Evolutionary conservation across 2,888 invertebrate genomes (phyloP).

Genomic region (Dorcus parallelipipedus): DNA sequence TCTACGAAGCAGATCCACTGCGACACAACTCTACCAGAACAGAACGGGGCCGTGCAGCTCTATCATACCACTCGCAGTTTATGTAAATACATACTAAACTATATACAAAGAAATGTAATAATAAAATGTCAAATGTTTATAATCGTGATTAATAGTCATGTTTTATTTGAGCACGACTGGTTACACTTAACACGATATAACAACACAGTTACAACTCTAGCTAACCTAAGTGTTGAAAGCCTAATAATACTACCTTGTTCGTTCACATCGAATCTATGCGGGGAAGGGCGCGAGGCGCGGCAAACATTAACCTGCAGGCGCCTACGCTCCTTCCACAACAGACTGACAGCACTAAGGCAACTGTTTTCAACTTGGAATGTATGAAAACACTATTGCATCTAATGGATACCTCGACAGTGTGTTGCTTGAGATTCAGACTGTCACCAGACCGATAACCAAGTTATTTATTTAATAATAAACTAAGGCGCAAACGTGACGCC

Average conservation of each 20-base stretch:
- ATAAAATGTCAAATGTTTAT: constrained; percentile 41
- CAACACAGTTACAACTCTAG: constrained; percentile 52
- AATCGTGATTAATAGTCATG: constrained; percentile 47
- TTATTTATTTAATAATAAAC: constrained; percentile 8
- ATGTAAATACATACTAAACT: constrained; percentile 32
- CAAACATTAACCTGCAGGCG: constrained; percentile 31
- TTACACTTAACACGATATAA: constrained; percentile 51
- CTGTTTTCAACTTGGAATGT: constrained; percentile 50
- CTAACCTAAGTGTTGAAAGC: constrained; percentile 52
- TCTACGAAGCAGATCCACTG: constrained; percentile 47
- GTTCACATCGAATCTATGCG: constrained; percentile 37
- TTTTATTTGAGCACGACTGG: constrained; percentile 48
- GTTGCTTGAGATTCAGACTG: constrained; percentile 34
- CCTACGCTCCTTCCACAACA: constrained; percentile 17
- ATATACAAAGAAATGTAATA: constrained; percentile 42
- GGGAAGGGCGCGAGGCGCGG: constrained; percentile 20
- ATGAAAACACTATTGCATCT: constrained; percentile 47
- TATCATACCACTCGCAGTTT: constrained; percentile 18
- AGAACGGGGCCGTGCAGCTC: constrained; percentile 17
- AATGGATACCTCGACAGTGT: constrained; percentile 28
- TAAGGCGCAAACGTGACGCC: constrained; percentile 12
- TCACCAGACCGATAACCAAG: constrained; percentile 29
- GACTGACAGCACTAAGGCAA: constrained; percentile 49
- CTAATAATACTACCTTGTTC: constrained; percentile 48
- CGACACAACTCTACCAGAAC: constrained; percentile 27